These are phyloP conservation scores for Pelochelys cantorii DNA, from an alignment of 2,797 vertebrate species.

Conservation along the genomic window DNA sequence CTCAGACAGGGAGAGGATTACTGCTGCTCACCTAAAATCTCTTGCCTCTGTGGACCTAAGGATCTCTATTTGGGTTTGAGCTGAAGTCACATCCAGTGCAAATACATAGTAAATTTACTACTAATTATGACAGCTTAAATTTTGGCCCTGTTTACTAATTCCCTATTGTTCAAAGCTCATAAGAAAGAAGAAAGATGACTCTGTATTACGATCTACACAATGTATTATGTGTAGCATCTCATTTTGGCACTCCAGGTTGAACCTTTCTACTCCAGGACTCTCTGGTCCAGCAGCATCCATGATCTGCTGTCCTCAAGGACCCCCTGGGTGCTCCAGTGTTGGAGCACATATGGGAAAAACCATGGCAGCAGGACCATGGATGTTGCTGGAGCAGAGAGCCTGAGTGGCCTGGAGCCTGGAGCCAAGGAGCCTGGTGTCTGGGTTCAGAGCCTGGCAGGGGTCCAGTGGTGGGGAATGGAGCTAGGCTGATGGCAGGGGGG, in stretches of 20 bases:
- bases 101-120: fast-evolving
- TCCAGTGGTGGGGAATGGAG: no score
- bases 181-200: background rate
- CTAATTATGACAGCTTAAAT: background rate
- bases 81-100: background rate
- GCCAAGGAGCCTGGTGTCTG: no score
- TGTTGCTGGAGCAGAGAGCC: no score
- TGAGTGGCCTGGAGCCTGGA: no score
- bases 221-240: background rate
- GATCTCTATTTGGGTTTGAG: background rate
- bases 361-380: no score
- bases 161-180: background rate
- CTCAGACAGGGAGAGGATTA: background rate
- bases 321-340: no score
- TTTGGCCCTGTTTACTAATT: background rate
- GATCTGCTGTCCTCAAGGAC: no score
- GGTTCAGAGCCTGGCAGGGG: no score
- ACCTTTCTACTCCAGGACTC: no score
- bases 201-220: background rate
- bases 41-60: background rate
- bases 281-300: no score
- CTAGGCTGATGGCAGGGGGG: no score
- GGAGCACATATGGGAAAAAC: no score
- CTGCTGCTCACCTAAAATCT: background rate
- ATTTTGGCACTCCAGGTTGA: background rate